Percentiles rank a stretch among this genome's conserved stretches.
Conservation (phyloP, 2,888 invertebrate species). For the Chrysopilus asiliformis region DNA sequence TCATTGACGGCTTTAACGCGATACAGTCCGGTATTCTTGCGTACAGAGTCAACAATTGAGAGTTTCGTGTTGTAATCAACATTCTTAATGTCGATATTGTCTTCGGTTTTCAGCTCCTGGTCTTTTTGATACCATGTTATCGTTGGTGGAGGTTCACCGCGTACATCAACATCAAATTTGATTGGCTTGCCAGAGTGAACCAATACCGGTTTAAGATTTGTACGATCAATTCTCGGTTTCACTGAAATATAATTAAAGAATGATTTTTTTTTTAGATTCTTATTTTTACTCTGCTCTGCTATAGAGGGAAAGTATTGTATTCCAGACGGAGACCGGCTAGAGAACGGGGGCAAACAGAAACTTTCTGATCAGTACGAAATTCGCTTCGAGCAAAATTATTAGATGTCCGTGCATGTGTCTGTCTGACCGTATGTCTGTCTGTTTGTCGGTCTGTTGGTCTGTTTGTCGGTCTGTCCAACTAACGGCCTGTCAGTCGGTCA, state of each 20-base stretch:
- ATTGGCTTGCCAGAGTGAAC: slow-evolving; percentile 86
- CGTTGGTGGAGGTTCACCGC: slow-evolving; percentile 91
- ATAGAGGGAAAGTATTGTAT: too few relatives aligned
- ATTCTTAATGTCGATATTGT: slow-evolving; percentile 63
- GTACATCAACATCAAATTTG: slow-evolving; percentile 84
- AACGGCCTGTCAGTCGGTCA: too few relatives aligned
- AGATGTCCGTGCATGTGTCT: too few relatives aligned
- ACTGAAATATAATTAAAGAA: slow-evolving; percentile 45
- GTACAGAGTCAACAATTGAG: slow-evolving; percentile 59
- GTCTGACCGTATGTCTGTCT: too few relatives aligned
- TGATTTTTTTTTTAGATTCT: too few relatives aligned
- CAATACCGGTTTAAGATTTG: slow-evolving; percentile 77
- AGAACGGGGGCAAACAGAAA: too few relatives aligned
- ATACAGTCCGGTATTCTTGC: slow-evolving; percentile 82
- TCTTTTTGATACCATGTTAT: slow-evolving; percentile 81
- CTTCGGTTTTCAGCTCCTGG: slow-evolving; percentile 58
- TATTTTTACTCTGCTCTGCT: too few relatives aligned
- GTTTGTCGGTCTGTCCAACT: too few relatives aligned
- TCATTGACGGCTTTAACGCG: slow-evolving; percentile 81
- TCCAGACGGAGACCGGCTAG: too few relatives aligned
- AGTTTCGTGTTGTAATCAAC: slow-evolving; percentile 84
- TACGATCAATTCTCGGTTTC: slow-evolving; percentile 93
- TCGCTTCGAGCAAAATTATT: too few relatives aligned
- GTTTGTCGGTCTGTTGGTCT: too few relatives aligned
- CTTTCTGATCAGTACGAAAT: too few relatives aligned